Conservation (phyloP, 2,888 invertebrate species). For the Ormyrus rosae region DNA sequence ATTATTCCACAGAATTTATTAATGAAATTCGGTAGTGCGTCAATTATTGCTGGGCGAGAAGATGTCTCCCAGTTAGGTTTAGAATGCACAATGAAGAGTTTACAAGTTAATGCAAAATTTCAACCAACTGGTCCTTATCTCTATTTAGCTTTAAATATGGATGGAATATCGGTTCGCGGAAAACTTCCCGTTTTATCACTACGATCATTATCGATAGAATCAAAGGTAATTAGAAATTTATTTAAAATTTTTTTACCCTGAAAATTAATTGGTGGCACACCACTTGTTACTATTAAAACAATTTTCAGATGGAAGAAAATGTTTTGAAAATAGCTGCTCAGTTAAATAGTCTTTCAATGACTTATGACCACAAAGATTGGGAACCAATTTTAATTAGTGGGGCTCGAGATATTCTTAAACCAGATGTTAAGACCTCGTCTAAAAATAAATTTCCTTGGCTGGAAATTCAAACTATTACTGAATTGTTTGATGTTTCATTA, state of each 20-base stretch:
- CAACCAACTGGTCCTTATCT: slow-evolving; percentile 66
- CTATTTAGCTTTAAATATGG: slow-evolving; percentile 68
- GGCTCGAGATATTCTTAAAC: slow-evolving; percentile 64
- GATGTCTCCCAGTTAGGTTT: slow-evolving; percentile 82
- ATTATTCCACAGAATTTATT: slow-evolving; percentile 80
- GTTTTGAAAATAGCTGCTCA: slow-evolving; percentile 69
- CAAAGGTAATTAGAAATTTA: slow-evolving; percentile 63
- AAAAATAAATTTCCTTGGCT: slow-evolving; percentile 67
- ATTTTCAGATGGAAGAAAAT: slow-evolving; percentile 69
- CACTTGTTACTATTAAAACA: not conserved
- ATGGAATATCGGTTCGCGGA: slow-evolving; percentile 70
- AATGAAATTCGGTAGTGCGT: slow-evolving; percentile 85
- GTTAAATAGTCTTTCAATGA: slow-evolving; percentile 82
- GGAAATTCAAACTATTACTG: slow-evolving; percentile 69
- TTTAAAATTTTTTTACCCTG: not conserved
- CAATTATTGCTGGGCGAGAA: slow-evolving; percentile 83
- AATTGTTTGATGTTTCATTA: slow-evolving; percentile 71
- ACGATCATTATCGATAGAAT: slow-evolving; percentile 68
- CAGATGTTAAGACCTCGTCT: slow-evolving; percentile 64
- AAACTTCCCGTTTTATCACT: slow-evolving; percentile 72
- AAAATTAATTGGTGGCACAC: too few relatives aligned
- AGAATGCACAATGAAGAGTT: slow-evolving; percentile 82
- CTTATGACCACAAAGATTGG: slow-evolving; percentile 82
- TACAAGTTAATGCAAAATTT: slow-evolving; percentile 78
- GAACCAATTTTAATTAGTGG: slow-evolving; percentile 67